A percentile compares a stretch with the other conserved stretches of the same genome.
Evolutionary conservation across 1,140 invertebrate genomes (phyloP).

Genomic region (Philotrypesis tridentata): DNA sequence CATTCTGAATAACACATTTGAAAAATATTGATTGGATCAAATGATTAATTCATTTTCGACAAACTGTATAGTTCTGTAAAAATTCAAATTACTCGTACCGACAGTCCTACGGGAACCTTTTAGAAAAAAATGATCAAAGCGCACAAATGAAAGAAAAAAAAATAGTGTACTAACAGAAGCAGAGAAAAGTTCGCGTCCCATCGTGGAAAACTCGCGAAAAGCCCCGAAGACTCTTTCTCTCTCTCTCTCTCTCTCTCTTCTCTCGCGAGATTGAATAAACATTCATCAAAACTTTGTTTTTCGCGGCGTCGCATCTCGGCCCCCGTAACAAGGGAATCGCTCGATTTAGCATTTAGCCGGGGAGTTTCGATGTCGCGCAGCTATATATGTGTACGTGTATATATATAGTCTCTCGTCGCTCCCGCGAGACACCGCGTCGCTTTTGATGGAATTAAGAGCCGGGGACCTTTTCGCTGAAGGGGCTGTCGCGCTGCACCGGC

Average conservation of each 20-base stretch:
- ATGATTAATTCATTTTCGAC: no score
- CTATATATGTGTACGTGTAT: no score
- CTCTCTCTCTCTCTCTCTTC: no score
- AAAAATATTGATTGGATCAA: no score
- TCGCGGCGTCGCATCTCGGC: neutral
- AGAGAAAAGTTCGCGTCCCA: neutral
- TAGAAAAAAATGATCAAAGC: no score
- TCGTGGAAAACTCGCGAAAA: neutral
- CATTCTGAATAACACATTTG: no score
- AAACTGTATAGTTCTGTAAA: no score
- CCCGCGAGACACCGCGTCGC: neutral
- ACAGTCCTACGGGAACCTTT: no score
- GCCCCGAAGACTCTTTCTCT: conserved; percentile 3
- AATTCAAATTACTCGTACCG: no score
- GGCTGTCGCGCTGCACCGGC: no score
- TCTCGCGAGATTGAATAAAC: conserved; percentile 25
- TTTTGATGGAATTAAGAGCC: conserved; percentile 23
- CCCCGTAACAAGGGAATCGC: conserved; percentile 6
- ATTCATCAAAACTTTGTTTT: conserved; percentile 46
- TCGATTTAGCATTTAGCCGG: conserved; percentile 39
- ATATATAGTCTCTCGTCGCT: no score
- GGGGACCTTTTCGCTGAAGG: conserved; percentile 5
- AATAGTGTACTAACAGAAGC: neutral
- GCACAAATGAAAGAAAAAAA: neutral
- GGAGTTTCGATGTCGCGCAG: conserved; percentile 4